Base-by-base conservation (phyloP, 2,888 invertebrate species). In the Pterobdella sp. region DNA sequence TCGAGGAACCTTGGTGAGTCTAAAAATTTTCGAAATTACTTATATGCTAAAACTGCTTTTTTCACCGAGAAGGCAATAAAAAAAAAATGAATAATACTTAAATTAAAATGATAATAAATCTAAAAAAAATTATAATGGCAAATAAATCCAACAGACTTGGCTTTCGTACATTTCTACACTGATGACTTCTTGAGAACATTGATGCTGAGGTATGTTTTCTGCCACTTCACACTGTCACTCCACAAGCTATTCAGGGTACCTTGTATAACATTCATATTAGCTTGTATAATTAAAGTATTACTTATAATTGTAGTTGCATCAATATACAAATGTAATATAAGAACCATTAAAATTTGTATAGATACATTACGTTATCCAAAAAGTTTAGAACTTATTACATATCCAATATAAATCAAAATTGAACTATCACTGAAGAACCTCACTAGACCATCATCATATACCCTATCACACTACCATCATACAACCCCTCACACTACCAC, bases 111-210 rank as follows among this genome's bases (percentile, higher is more conserved):
- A 49, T 18, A 18, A 49, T 49, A 49, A 18, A n/a, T 49, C 52
- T 14, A n/a, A 14, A n/a, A n/a, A 14, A 49, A 49, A 49, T 49
- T 14, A 14, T 49, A 49, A 49, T 49, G 52, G 18, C 52, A 49
- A n/a, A n/a, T n/a, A n/a, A n/a, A n/a, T 36, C 26, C 79, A 81
- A 66, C 80, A 84, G 86, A 85, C 79, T 83, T 83, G 76, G 82
- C 84, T 64, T 86, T 83, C 78, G 81, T 93, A 78, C 90, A 92
- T 85, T 94, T 94, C 85, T 91, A 94, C 85, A 92, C 93, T 63
- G 95, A 96, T 84, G 94, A 95, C 82, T 96, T 94, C 85, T 87
- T 96, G 78, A 89, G 95, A 75, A 87, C 94, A 75, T 86, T 94
- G 76, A 87, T 94, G 77, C 87, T 94, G 77, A 89, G 95, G 76